Evolutionary conservation across 2,888 invertebrate genomes (phyloP), one percentile per base, ranked within the genome.

Genomic region (Scaeva pyrastri): DNA sequence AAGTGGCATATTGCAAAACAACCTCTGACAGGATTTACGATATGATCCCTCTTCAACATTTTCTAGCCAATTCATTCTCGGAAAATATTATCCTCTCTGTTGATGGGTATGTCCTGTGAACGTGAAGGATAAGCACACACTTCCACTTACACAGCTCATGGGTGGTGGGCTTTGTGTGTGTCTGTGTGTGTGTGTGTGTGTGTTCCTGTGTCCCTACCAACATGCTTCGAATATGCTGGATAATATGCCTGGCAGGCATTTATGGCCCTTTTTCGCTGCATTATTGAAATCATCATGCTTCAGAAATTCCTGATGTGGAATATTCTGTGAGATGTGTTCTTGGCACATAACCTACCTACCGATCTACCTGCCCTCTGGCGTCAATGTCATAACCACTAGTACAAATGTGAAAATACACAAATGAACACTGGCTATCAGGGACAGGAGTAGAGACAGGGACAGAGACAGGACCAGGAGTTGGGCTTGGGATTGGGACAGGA

Each of bases 281-380:
- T 78, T 82, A 86, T 86, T 86, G 86, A 86, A 86, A 82, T 82
- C 86, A 86, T 86, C 86, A 78, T 82, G 82, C 77, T 77, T 86
- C 82, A 86, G 70, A 77, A 86, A 74, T 77, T 82, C 71, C 73
- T 77, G 45, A 75, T 74, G 50, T 66, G 62, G 73, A 81, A 81
- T 76, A 62, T 71, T 56, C 48, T 66, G 55, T 58, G 36, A 60
- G 60, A 60, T 80, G 60, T 68, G 56, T 60, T 66, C 68, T 48
- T 11, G 26, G 71, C 52, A 71, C 16, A 43, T 66, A 41, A 21
- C 41, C 21, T 39, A 43, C 10, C 16, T 41, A 31, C 50, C 16
- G 43, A 43, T 43, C n/a, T 71, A 81, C 72, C 76, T 82, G 73
- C 31, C 86, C 55, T 64, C 50, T 68, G 82, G 86, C 82, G 45